Evolutionary conservation across 92 coral and sea anemone genomes (phyloP).

Genomic region (Actinernus sp.): DNA sequence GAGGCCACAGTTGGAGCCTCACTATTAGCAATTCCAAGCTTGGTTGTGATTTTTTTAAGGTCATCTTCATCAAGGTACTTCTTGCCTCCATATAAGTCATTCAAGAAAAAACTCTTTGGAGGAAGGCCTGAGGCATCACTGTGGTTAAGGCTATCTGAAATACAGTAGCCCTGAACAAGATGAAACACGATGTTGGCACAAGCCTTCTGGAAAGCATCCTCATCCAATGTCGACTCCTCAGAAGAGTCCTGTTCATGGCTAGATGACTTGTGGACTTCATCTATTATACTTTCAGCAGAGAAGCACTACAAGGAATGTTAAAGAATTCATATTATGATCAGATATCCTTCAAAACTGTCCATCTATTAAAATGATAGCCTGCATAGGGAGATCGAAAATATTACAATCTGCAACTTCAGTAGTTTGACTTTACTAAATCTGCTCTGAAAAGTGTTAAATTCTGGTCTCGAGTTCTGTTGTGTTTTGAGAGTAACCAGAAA

Average conservation of each 20-base stretch:
- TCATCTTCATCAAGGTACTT: conserved; percentile 52
- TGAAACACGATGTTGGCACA: conserved; percentile 78
- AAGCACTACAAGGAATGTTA: conserved; percentile 39
- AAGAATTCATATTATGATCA: too few relatives aligned
- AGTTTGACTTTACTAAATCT: background rate
- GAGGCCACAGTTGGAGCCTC: background rate
- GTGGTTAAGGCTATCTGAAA: conserved; percentile 46
- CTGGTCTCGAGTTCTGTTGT: background rate
- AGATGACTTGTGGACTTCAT: conserved; percentile 15
- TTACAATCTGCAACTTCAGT: too few relatives aligned
- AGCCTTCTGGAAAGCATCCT: conserved; percentile 76
- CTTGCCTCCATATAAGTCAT: conserved; percentile 50
- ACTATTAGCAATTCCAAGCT: conserved; percentile 55
- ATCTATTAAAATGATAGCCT: too few relatives aligned
- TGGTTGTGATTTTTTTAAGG: conserved; percentile 35
- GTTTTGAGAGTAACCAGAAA: too few relatives aligned
- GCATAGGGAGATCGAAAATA: too few relatives aligned
- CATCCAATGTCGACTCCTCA: conserved; percentile 40
- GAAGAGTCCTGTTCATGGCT: conserved; percentile 19
- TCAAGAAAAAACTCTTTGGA: conserved; percentile 58
- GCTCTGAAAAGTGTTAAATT: background rate
- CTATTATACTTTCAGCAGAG: conserved; percentile 43
- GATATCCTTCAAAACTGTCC: too few relatives aligned
- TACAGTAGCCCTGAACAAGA: conserved; percentile 75
- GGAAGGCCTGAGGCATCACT: conserved; percentile 47